Base-by-base conservation (phyloP, 2,888 invertebrate species). In the Lysandra bellargus region DNA sequence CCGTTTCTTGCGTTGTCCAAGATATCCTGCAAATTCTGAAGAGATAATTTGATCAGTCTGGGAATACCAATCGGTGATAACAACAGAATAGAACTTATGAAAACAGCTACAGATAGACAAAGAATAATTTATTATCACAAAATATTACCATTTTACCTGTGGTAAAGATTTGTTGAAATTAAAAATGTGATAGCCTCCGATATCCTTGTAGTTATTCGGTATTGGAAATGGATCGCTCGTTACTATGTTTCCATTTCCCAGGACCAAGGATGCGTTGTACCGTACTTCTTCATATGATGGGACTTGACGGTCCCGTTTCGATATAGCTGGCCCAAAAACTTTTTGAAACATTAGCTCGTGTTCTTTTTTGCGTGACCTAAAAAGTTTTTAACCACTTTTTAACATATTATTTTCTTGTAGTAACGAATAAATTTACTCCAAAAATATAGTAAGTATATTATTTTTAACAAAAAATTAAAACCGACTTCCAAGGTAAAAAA, bases 101-200 rank as follows among this genome's bases (percentile, higher is more conserved):
- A 49, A 49, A 49, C 9, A 49, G 9, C 49, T 49, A 12, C 49
- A 49, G 49, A 49, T 49, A 49, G 9, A 49, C 49, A 0, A 9
- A 49, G 49, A 37, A 37, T 49, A 37, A 37, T 49, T 49, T 49
- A 49, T 49, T 12, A 14, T 57, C 14, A 57, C 57, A 57, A 57
- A 17, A 23, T 23, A 23, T 57, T 57, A 57, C 4, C 57, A 14
- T 57, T 30, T 77, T 80, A 81, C 81, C 81, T 86, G 81, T n/a
- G 92, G 88, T 78, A 92, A 84, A 3, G 91, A 88, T 64, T 86
- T 83, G 0, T 87, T 78, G 1, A 85, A 80, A 1, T 86, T 83
- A 4, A 88, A 84, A 40, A 92, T 88, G 78, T 92, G 91, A 77
- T 89, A 91, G 12, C 92, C 92, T 61, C 87, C 90, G 40, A 92